phyloP scores from a whole-genome alignment of 2,797 vertebrate species.

The Molossus alvarezi region DNA sequence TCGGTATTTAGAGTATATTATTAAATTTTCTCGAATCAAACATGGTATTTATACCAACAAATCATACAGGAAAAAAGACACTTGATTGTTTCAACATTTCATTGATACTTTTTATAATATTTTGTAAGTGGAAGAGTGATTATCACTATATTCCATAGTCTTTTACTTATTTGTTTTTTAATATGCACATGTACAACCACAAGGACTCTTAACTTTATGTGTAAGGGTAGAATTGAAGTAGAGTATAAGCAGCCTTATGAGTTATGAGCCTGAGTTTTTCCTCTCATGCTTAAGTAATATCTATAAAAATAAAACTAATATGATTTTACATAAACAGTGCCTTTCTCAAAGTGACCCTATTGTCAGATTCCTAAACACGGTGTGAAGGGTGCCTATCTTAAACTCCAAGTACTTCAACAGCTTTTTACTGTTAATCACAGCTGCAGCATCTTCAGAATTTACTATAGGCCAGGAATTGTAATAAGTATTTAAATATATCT shows the following conservation, averaged over 20 bases:
- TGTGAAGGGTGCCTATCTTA: neutral
- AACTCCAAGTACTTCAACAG: neutral
- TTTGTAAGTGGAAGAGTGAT: neutral
- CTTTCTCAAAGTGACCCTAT: slow-evolving; percentile 17
- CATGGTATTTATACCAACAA: neutral
- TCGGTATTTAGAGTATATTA: neutral
- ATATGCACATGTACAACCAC: neutral
- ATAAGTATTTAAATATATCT: neutral
- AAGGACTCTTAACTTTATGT: neutral
- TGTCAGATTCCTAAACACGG: neutral
- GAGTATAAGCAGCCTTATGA: neutral
- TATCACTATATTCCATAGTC: neutral
- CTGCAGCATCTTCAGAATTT: neutral
- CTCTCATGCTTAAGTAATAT: neutral
- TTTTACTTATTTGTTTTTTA: neutral
- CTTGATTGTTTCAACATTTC: neutral
- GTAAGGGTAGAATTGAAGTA: neutral
- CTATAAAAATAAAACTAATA: neutral
- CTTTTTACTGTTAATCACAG: neutral
- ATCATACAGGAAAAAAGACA: neutral
- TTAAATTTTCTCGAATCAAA: neutral
- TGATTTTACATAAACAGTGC: neutral
- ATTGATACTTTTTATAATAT: neutral
- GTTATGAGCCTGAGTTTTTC: neutral
- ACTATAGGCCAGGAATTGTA: neutral